These are phyloP conservation scores for Lophotriccus pileatus DNA, from an alignment of 2,797 vertebrate genomes.

Conservation along the genomic window DNA sequence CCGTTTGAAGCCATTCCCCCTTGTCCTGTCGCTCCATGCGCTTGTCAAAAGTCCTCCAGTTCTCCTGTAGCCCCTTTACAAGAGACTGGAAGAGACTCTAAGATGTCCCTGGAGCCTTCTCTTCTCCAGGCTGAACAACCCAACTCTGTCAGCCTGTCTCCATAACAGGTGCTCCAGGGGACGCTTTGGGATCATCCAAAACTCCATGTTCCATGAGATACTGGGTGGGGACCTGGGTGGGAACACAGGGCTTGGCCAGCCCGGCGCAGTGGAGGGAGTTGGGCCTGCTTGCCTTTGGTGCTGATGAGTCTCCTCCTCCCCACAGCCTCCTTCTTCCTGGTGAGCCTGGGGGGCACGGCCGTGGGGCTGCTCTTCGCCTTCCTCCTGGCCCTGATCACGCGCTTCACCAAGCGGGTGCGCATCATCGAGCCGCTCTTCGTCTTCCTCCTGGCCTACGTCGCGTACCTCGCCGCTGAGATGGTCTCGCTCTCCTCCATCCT, in stretches of 20 bases:
- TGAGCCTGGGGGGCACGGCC: conserved; percentile 90
- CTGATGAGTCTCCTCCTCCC: background rate
- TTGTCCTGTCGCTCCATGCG: background rate
- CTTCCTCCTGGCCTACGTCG: conserved; percentile 92
- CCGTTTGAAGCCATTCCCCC: background rate
- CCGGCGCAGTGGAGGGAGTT: background rate
- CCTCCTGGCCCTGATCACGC: conserved; percentile 89
- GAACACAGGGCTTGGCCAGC: background rate
- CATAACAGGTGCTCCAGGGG: background rate
- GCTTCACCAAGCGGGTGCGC: conserved; percentile 94
- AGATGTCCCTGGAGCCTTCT: background rate
- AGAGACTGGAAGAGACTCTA: background rate
- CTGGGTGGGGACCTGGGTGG: background rate
- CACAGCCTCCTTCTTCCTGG: conserved; percentile 91
- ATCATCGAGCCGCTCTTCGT: conserved; percentile 95
- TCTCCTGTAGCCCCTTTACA: background rate
- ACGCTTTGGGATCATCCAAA: background rate
- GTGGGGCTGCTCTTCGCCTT: conserved; percentile 92
- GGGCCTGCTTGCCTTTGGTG: background rate
- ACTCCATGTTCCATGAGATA: background rate
- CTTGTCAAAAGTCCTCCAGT: background rate
- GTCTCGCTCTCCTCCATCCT: conserved; percentile 91
- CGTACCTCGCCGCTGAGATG: conserved; percentile 93
- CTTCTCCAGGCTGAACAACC: background rate
- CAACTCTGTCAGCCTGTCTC: background rate